Conservation (phyloP, 2,888 invertebrate species). For the Monoplex corrugatus region DNA sequence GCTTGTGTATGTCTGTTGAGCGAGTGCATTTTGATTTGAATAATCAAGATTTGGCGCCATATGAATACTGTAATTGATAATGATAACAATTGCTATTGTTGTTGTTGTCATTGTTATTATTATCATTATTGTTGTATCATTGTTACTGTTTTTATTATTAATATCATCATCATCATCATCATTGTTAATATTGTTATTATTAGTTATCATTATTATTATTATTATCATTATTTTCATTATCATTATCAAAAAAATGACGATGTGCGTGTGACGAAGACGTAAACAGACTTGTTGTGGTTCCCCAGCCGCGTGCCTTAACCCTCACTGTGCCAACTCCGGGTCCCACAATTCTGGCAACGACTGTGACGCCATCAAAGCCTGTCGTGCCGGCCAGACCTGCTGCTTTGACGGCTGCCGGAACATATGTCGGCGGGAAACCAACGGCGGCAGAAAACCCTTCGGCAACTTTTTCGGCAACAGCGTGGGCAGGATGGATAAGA, state of each 20-base stretch:
- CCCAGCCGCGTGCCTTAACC: slow-evolving; percentile 16
- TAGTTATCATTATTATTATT: neutral
- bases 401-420: slow-evolving; percentile 40
- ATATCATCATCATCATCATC: neutral
- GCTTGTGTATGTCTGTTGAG: too few species aligned
- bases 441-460: neutral
- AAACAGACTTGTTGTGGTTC: too few species aligned
- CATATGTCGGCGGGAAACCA: neutral
- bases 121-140: neutral
- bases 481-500: neutral
- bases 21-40: too few species aligned
- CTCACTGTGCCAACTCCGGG: neutral
- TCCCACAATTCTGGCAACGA: neutral
- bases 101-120: too few species aligned
- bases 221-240: neutral
- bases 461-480: slow-evolving; percentile 29
- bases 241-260: neutral
- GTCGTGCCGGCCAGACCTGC: slow-evolving; percentile 14
- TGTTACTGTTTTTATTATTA: neutral
- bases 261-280: too few species aligned
- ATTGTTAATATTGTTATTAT: neutral
- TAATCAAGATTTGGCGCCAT: too few species aligned
- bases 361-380: slow-evolving; percentile 42
- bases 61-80: too few species aligned
- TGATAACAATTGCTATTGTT: too few species aligned